phyloP scores from a whole-genome alignment of 2,888 invertebrate species.

The Cheiracanthium punctorium region DNA sequence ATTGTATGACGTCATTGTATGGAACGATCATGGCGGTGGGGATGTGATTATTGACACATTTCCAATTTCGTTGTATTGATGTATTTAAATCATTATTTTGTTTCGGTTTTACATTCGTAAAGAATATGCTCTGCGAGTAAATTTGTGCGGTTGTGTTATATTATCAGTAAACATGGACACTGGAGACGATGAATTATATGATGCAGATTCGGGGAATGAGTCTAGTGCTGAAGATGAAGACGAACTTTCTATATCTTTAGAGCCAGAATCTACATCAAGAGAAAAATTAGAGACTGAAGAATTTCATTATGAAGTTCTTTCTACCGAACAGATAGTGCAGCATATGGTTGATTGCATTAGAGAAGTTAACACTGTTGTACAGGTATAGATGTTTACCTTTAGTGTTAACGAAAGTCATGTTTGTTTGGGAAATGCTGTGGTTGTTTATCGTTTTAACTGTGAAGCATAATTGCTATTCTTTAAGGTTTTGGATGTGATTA shows the following conservation, averaged over 20 bases:
- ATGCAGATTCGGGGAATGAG: slow-evolving; percentile 90
- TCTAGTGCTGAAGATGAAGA: slow-evolving; percentile 85
- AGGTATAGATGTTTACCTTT: slow-evolving; percentile 65
- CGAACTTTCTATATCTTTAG: slow-evolving; percentile 79
- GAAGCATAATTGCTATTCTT: too few species aligned
- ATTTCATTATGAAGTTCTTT: slow-evolving; percentile 93
- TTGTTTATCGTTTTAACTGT: too few species aligned
- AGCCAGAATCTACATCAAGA: slow-evolving; percentile 75
- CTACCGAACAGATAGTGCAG: slow-evolving; percentile 96
- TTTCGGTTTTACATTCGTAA: neutral
- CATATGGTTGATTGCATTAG: slow-evolving; percentile 98
- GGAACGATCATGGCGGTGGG: slow-evolving; percentile 60
- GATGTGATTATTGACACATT: neutral
- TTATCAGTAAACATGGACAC: slow-evolving; percentile 84
- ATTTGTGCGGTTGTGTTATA: neutral
- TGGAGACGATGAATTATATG: slow-evolving; percentile 90
- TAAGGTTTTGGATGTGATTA: too few species aligned
- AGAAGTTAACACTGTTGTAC: slow-evolving; percentile 95
- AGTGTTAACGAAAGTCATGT: slow-evolving; percentile 42
- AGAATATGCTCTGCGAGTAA: neutral
- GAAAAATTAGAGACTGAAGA: slow-evolving; percentile 84
- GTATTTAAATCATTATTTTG: neutral
- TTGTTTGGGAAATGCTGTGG: neutral
- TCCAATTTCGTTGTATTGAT: neutral
- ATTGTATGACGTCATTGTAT: slow-evolving; percentile 60